Conservation (phyloP, 2,888 invertebrate genomes). For the Pollenia amentaria region DNA sequence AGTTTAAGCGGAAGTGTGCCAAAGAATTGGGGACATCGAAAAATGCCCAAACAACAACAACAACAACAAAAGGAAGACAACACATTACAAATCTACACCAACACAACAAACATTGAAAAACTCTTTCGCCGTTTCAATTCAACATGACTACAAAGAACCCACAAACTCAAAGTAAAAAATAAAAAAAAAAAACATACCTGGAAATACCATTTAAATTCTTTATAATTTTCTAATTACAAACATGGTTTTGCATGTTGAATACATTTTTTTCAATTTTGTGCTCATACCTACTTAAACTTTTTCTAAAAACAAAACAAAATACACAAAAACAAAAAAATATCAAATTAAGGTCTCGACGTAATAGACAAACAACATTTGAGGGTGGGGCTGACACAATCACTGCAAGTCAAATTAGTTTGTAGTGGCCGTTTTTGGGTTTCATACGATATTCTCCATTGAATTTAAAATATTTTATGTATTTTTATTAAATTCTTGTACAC, state of each 20-base stretch:
- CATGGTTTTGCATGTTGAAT: conserved; percentile 63
- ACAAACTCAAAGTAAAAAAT: conserved; percentile 8
- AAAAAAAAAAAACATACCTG: neutral
- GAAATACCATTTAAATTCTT: conserved; percentile 46
- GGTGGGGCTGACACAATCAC: conserved; percentile 54
- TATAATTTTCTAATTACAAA: conserved; percentile 55
- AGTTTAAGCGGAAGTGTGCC: conserved; percentile 65
- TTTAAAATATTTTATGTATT: too few relatives aligned
- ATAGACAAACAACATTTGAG: conserved; percentile 33
- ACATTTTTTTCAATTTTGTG: conserved; percentile 27
- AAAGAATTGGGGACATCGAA: conserved; percentile 57
- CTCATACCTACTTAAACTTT: neutral
- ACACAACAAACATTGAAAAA: conserved; percentile 21
- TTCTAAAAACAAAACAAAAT: conserved; percentile 51
- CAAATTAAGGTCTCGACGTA: conserved; percentile 54
- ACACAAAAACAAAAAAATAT: conserved; percentile 11
- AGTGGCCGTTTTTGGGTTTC: neutral
- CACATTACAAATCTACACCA: conserved; percentile 24
- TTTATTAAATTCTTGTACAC: too few relatives aligned
- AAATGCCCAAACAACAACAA: conserved; percentile 9
- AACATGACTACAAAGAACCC: conserved; percentile 22
- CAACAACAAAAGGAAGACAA: conserved; percentile 5
- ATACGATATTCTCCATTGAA: too few relatives aligned
- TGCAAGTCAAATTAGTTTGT: conserved; percentile 18
- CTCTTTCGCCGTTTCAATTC: neutral